These are phyloP conservation scores for Leptatherina wallacei DNA, from an alignment of 2,797 vertebrate species.

Conservation along the genomic window DNA sequence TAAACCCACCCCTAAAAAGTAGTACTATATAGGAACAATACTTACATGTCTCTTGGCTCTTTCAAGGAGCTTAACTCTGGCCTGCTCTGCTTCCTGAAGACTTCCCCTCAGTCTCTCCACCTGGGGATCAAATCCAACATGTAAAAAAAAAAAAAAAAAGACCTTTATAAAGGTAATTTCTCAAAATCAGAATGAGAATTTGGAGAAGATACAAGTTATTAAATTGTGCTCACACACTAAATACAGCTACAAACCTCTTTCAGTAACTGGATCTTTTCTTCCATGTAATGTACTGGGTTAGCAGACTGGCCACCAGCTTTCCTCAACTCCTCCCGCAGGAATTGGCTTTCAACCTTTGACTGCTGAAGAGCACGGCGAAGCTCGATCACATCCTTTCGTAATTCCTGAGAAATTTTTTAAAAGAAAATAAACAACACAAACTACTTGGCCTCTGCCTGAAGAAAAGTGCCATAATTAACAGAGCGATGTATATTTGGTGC, in stretches of 20 bases:
- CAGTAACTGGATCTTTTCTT: conserved; percentile 79
- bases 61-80: conserved; percentile 77
- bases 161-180: background rate
- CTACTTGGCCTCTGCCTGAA: background rate
- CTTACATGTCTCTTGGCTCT: conserved; percentile 85
- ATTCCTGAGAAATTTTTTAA: conserved; percentile 62
- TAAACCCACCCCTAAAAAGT: too few relatives aligned
- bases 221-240: background rate
- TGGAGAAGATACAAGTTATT: background rate
- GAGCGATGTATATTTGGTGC: background rate
- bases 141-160: background rate
- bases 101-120: conserved; percentile 78
- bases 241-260: conserved; percentile 68
- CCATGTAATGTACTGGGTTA: conserved; percentile 55
- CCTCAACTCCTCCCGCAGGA: conserved; percentile 73
- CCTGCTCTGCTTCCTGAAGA: conserved; percentile 75
- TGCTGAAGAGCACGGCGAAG: conserved; percentile 74
- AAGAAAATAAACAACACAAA: background rate
- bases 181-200: background rate
- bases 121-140: conserved; percentile 45
- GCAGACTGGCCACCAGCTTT: conserved; percentile 50
- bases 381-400: conserved; percentile 71
- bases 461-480: background rate
- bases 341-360: conserved; percentile 71
- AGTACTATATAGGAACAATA: background rate